phyloP scores from a whole-genome alignment of 2,113 vertebrate genomes.

The Potamarius usumacintae region DNA sequence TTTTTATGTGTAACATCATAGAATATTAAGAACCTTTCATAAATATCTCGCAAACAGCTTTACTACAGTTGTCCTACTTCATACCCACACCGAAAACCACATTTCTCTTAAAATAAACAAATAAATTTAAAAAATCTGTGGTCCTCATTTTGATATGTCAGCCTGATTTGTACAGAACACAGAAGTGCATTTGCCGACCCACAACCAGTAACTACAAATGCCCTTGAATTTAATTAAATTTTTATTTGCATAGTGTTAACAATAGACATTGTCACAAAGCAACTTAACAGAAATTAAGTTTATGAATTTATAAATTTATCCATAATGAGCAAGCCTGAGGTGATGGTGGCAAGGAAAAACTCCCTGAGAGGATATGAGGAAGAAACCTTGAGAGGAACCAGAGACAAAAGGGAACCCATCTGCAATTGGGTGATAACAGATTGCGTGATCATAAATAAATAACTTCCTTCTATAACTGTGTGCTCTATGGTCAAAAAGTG shows the following conservation, averaged over 20 bases:
- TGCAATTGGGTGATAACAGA: too few species aligned
- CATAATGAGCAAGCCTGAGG: too few species aligned
- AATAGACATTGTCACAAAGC: too few species aligned
- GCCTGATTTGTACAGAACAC: not conserved
- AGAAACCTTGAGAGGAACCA: too few species aligned
- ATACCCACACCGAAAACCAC: not conserved
- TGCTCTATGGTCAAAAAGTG: not conserved
- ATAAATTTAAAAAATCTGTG: not conserved
- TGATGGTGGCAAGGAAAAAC: too few species aligned
- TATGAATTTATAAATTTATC: too few species aligned
- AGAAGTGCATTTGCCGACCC: not conserved
- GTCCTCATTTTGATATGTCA: not conserved
- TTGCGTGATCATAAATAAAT: too few species aligned
- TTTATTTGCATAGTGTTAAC: too few species aligned
- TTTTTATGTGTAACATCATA: not conserved
- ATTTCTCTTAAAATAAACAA: not conserved
- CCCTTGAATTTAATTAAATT: not conserved
- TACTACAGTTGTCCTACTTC: not conserved
- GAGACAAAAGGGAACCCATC: too few species aligned
- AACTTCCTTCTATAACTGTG: too few species aligned
- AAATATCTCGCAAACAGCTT: not conserved
- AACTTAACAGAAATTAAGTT: too few species aligned
- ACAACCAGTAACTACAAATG: not conserved
- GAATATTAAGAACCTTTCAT: not conserved
- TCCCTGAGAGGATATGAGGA: too few species aligned